Evolutionary conservation across 2,797 vertebrate genomes (phyloP), one percentile per base, ranked within the genome.

Genomic region (Clarias fuscus): DNA sequence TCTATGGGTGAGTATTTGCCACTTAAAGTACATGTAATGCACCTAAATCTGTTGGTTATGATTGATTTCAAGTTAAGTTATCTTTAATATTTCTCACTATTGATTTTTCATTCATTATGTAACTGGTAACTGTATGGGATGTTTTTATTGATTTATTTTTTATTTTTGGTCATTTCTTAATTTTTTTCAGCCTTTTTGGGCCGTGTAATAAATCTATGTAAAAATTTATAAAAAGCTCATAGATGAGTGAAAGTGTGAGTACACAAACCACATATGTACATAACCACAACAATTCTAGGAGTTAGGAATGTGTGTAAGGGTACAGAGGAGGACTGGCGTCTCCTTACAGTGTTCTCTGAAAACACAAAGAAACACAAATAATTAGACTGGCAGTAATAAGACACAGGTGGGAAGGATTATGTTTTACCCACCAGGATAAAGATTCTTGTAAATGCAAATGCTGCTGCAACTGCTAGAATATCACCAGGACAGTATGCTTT

Each of bases 191-290:
- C 48, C 10, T 48, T 15, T 73, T 20, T 73, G 40, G 11, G 71
- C 71, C n/a, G 71, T 73, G 71, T 43, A 48, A 73, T 73, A 73
- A 73, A 2, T 72, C 17, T 40, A 71, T 73, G 22, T 48, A 73
- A 48, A 48, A 48, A n/a, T 48, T 0, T 24, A 73, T 48, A 48
- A n/a, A n/a, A 7, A 43, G 4, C 0, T 48, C 22, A 24, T 73
- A 24, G 24, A 14, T 48, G 22, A n/a, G 11, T 33, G 30, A 70
- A 70, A 70, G 27, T 73, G 1, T 0, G 48, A 48, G 71, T 20
- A 48, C 10, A 73, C 6, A 70, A 70, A 33, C 2, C 67, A 37
- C 22, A 2, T 1, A 24, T 18, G 24, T 22, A 43, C 17, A 72
- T 30, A 30, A 30, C 30, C 1, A 24, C 40, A 48, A 48, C 40